Evolutionary conservation across 2,113 vertebrate species (phyloP).

Genomic region (Coracopsis vasa): DNA sequence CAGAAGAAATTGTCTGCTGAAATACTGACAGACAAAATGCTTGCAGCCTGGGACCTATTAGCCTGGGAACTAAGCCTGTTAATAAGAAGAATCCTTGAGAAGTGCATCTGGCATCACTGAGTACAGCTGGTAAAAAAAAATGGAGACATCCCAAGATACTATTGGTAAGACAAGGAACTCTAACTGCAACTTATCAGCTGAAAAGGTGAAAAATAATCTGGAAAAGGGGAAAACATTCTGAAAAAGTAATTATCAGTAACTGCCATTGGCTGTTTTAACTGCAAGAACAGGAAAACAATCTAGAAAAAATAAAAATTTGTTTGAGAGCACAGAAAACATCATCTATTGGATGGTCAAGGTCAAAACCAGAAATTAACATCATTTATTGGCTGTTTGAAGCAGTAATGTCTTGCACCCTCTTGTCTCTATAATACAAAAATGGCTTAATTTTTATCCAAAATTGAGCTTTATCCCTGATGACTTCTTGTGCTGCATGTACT

Average conservation of each 20-base stretch:
- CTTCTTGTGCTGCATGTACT: not conserved
- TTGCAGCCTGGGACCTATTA: not conserved
- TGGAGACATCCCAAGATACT: not conserved
- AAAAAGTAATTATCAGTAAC: not conserved
- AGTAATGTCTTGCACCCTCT: fast-evolving
- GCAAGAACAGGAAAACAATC: not conserved
- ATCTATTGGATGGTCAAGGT: not conserved
- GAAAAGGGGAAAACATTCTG: not conserved
- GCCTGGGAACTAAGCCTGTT: not conserved
- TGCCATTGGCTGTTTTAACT: not conserved
- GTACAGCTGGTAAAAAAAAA: not conserved
- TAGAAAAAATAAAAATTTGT: not conserved
- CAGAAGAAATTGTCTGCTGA: not conserved
- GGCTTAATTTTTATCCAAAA: not conserved
- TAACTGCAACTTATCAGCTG: not conserved
- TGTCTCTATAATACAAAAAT: not conserved
- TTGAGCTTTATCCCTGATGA: not conserved
- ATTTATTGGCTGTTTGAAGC: not conserved
- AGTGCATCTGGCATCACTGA: not conserved
- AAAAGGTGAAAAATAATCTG: not conserved
- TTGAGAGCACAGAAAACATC: not conserved
- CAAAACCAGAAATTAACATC: not conserved
- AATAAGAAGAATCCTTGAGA: not conserved
- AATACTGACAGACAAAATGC: not conserved
- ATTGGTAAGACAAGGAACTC: not conserved